phyloP scores from a whole-genome alignment of 2,888 invertebrate species.

The Sinodicranocentrus sp. region DNA sequence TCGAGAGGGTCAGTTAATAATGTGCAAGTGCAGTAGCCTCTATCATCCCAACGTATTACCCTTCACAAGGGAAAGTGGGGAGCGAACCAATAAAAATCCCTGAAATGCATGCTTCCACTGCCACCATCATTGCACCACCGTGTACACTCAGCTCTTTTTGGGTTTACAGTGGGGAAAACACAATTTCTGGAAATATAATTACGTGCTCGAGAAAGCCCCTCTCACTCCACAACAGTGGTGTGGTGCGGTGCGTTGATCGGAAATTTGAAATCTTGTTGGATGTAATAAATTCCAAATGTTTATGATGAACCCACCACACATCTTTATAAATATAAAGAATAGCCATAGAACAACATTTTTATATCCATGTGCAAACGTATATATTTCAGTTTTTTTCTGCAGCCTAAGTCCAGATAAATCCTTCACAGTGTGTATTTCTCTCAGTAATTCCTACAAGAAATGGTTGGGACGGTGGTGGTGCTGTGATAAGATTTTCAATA shows the following conservation, averaged over 20 bases:
- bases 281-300: slow-evolving; percentile 40
- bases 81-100: not conserved
- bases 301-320: slow-evolving; percentile 23
- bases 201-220: slow-evolving; percentile 35
- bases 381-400: not conserved
- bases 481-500: slow-evolving; percentile 60
- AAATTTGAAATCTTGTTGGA: slow-evolving; percentile 51
- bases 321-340: not conserved
- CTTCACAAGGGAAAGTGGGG: slow-evolving; percentile 4
- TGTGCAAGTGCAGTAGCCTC: not conserved
- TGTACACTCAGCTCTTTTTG: not conserved
- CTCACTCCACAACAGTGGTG: slow-evolving; percentile 13
- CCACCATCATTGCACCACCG: not conserved
- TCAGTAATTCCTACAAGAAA: slow-evolving; percentile 34
- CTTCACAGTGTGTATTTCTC: slow-evolving; percentile 16
- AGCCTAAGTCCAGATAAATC: slow-evolving; percentile 43
- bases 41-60: not conserved
- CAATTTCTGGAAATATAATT: slow-evolving; percentile 52
- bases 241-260: slow-evolving; percentile 48
- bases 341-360: too few relatives aligned
- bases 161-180: not conserved
- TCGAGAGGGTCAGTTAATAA: slow-evolving; percentile 60
- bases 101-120: not conserved
- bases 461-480: slow-evolving; percentile 24
- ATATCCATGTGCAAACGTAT: not conserved